phyloP scores from a whole-genome alignment of 2,797 vertebrate genomes.

The Vireo griseus region DNA sequence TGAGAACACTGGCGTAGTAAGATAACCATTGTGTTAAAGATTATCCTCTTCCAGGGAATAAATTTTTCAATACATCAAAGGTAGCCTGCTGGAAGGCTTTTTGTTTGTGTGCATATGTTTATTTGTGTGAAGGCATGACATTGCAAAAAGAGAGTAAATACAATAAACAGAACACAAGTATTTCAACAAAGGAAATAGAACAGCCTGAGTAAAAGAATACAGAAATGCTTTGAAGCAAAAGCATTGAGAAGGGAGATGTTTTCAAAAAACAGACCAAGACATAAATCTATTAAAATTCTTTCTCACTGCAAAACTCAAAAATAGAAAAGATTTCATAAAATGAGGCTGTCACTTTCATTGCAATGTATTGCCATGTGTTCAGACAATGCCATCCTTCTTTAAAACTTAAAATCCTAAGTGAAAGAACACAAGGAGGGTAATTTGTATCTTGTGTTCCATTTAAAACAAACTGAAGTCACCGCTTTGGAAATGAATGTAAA shows the following conservation, averaged over 20 bases:
- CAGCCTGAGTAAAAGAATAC: not conserved
- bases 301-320: not conserved
- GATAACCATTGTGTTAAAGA: not conserved
- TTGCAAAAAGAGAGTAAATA: not conserved
- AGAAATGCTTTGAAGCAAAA: not conserved
- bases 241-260: not conserved
- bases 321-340: not conserved
- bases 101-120: not conserved
- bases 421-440: not conserved
- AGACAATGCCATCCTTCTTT: not conserved
- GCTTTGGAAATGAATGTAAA: not conserved
- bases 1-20: not conserved
- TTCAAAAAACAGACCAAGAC: not conserved
- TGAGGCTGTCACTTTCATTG: not conserved
- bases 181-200: not conserved
- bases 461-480: not conserved
- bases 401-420: not conserved
- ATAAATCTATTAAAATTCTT: not conserved
- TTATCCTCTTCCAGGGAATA: not conserved
- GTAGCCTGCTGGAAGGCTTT: not conserved
- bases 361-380: not conserved
- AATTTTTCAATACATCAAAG: not conserved
- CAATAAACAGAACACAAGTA: not conserved
- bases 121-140: not conserved
- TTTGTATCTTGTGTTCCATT: not conserved